Evolutionary conservation across 2,888 invertebrate genomes (phyloP), one percentile per base, ranked within the genome.

Genomic region (Julus scanicus): DNA sequence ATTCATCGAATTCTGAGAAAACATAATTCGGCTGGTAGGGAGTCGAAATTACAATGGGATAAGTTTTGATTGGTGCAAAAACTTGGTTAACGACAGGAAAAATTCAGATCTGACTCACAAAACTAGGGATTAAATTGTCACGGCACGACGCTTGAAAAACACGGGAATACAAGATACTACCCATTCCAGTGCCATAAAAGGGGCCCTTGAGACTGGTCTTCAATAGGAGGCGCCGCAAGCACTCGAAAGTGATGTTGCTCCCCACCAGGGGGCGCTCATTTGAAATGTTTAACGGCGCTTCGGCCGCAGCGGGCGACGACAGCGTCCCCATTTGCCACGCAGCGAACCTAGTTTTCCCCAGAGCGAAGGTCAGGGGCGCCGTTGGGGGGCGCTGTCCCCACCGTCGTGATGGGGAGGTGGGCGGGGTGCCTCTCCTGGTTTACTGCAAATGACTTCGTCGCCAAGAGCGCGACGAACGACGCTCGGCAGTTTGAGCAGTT

Each of bases 401-500:
- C 57, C 57, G 57, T 29, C 29, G 29, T 29, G 29, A 29, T 29
- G 29, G 29, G 29, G 29, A 29, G 29, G 29, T 29, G 29, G 29
- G 29, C 1, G 17, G 57, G 57, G 17, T 17, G 57, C 57, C 57
- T 17, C 57, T 57, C 57, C 57, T 17, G 17, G 17, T 17, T 57
- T 57, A 57, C 5, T 17, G 57, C 57, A 57, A 57, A 57, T 57
- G 57, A 57, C 17, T 57, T 17, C 2, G 57, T 15, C 57, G 57
- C 57, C 13, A 57, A 57, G 17, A 5, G 57, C 57, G 57, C 57
- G 57, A 57, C 57, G 29, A 57, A 57, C 57, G 57, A 57, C 57
- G 57, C 57, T 57, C 17, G 57, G 57, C 57, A 57, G 57, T 57
- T 57, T 57, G 17, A 57, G 57, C 57, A 57, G 57, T 57, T 57